These are phyloP conservation scores for Selenia dentaria DNA, from an alignment of 2,888 invertebrate species.

Conservation along the genomic window DNA sequence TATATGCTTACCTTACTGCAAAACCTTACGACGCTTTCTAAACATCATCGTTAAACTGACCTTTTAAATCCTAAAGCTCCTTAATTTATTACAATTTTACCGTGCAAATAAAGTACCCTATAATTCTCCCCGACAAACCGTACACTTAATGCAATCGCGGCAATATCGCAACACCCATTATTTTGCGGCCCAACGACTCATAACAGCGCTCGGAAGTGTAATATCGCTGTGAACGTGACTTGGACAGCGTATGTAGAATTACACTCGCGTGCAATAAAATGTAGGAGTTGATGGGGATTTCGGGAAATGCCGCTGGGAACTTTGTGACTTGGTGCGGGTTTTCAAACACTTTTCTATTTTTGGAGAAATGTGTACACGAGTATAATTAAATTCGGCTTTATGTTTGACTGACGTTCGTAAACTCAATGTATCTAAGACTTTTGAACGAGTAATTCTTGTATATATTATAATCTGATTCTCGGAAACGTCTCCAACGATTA, in stretches of 20 bases:
- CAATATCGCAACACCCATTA: conserved; percentile 30
- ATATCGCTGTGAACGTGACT: conserved; percentile 33
- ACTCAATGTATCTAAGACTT: no score
- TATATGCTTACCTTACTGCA: no score
- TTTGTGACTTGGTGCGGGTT: not conserved
- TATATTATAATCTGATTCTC: no score
- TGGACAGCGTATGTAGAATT: conserved; percentile 33
- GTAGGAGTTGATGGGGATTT: not conserved
- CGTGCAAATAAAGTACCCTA: conserved; percentile 12
- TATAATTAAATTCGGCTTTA: no score
- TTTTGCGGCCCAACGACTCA: conserved; percentile 36
- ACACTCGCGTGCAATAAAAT: conserved; percentile 19
- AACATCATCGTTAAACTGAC: not conserved
- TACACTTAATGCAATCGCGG: conserved; percentile 19
- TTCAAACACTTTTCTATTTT: no score
- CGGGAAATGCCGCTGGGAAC: no score
- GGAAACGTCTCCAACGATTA: no score
- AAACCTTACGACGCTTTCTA: no score
- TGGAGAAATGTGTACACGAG: no score
- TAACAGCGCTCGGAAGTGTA: conserved; percentile 23
- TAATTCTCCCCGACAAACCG: conserved; percentile 11
- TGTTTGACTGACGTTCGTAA: no score
- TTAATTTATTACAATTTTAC: conserved; percentile 4
- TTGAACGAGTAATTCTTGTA: no score
- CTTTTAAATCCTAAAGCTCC: not conserved